phyloP scores from a whole-genome alignment of 2,888 invertebrate genomes.

The Chelonus formosanus region DNA sequence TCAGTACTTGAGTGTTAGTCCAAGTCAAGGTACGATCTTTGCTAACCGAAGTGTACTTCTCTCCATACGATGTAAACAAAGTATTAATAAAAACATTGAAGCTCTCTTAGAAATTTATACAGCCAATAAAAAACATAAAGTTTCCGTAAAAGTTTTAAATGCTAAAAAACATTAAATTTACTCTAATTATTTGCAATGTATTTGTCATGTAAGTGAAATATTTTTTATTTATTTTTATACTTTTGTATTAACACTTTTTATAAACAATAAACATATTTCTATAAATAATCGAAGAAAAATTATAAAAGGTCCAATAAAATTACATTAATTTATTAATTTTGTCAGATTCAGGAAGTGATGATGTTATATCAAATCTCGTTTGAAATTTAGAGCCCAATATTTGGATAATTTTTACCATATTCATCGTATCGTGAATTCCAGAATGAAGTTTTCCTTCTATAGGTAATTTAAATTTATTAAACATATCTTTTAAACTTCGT shows the following conservation, averaged over 20 bases:
- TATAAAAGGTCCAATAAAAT: too few relatives aligned
- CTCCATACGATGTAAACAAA: constrained; percentile 50
- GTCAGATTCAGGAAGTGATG: constrained; percentile 15
- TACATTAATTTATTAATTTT: too few relatives aligned
- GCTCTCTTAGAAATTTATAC: constrained; percentile 51
- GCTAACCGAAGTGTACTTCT: constrained; percentile 48
- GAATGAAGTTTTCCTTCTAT: constrained; percentile 65
- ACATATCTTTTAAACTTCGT: constrained; percentile 60
- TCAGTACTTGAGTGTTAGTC: constrained; percentile 48
- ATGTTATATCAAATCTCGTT: constrained; percentile 50
- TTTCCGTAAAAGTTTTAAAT: constrained; percentile 39
- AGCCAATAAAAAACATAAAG: constrained; percentile 49
- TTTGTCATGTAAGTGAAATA: too few relatives aligned
- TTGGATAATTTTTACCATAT: constrained; percentile 52
- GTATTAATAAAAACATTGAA: constrained; percentile 44
- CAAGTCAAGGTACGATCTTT: constrained; percentile 54
- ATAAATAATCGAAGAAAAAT: too few relatives aligned
- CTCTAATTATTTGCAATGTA: too few relatives aligned
- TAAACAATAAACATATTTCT: too few relatives aligned
- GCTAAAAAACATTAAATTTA: background rate
- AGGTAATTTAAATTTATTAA: constrained; percentile 52
- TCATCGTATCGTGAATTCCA: constrained; percentile 62
- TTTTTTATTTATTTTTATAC: too few relatives aligned
- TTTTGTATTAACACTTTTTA: too few relatives aligned
- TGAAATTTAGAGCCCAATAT: constrained; percentile 42